phyloP scores from a whole-genome alignment of 2,797 vertebrate species.

The Lepilemur septentrionalis region DNA sequence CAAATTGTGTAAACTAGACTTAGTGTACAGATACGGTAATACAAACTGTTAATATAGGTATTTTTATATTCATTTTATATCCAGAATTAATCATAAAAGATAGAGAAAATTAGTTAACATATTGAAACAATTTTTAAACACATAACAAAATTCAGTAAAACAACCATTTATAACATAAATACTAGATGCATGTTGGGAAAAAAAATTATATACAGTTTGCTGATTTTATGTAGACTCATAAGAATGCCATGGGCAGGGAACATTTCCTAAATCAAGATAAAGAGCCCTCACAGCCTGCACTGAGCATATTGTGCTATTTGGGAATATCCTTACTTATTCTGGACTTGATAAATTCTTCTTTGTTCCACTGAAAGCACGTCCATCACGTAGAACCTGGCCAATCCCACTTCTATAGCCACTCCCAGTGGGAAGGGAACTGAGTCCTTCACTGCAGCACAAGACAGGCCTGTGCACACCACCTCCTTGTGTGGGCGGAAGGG shows the following conservation, averaged over 20 bases:
- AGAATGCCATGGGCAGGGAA: background rate
- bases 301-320: background rate
- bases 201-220: background rate
- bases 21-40: background rate
- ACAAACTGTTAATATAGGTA: background rate
- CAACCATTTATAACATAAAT: background rate
- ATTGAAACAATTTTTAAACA: background rate
- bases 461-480: no score
- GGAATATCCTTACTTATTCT: background rate
- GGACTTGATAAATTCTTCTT: background rate
- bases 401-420: background rate
- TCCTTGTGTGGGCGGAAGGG: background rate
- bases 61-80: background rate
- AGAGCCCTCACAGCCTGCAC: background rate
- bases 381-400: background rate
- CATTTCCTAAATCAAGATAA: background rate
- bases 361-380: background rate
- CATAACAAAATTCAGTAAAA: background rate
- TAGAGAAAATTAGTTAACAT: background rate
- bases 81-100: background rate
- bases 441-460: background rate
- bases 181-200: background rate
- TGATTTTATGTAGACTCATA: accelerated
- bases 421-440: accelerated
- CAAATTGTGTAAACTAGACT: background rate